Percentiles rank a stretch among this genome's conserved stretches.
Conservation (phyloP, 2,113 vertebrate species). For the Morone saxatilis region DNA sequence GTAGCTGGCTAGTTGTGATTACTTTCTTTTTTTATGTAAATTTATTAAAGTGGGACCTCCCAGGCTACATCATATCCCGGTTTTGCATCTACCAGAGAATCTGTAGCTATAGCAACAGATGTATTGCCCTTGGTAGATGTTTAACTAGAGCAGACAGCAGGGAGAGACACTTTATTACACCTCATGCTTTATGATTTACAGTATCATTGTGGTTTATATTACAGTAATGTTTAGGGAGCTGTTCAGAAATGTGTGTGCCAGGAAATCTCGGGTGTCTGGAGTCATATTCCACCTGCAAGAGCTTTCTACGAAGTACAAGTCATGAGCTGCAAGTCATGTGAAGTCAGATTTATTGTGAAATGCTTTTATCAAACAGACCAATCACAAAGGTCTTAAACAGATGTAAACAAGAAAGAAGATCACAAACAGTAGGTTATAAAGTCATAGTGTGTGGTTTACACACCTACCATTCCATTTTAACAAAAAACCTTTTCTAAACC, state of each 20-base stretch:
- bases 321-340: constrained; percentile 23
- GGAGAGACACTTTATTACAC: constrained; percentile 79
- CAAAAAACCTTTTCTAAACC: constrained; percentile 7
- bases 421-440: background rate
- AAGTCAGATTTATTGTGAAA: constrained; percentile 35
- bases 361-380: constrained; percentile 18
- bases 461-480: background rate
- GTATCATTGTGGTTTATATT: constrained; percentile 71
- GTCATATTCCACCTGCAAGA: constrained; percentile 46
- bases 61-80: constrained; percentile 54
- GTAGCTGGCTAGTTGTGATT: constrained; percentile 54
- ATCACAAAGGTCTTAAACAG: constrained; percentile 30
- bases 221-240: constrained; percentile 63
- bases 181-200: constrained; percentile 74
- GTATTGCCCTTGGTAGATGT: constrained; percentile 77
- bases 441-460: background rate
- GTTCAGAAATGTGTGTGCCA: constrained; percentile 55
- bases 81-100: constrained; percentile 59
- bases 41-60: constrained; percentile 78
- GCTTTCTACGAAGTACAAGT: constrained; percentile 21
- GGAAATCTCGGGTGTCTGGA: constrained; percentile 38
- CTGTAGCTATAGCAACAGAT: constrained; percentile 80
- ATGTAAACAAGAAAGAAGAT: constrained; percentile 26
- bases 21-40: constrained; percentile 62
- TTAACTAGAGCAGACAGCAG: constrained; percentile 80